A percentile compares a stretch with the other conserved stretches of the same genome.
Conservation (phyloP, 2,113 vertebrate genomes). For the Clarias gariepinus region DNA sequence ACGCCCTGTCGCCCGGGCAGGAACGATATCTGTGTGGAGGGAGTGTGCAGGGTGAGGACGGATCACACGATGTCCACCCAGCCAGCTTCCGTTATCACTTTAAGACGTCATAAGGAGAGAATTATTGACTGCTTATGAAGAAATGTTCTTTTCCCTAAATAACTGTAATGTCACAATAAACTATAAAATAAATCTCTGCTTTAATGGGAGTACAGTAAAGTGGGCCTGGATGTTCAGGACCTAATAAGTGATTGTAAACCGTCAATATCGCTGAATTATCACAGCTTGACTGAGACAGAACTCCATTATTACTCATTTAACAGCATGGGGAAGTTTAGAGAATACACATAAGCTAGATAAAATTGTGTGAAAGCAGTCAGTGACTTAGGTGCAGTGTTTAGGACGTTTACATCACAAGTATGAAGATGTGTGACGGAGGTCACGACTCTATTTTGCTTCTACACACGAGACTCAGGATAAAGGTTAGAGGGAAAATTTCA, state of each 20-base stretch:
- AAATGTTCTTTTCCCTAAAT: not conserved
- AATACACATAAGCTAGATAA: not conserved
- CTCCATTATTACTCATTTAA: not conserved
- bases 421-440: no score
- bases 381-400: no score
- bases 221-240: not conserved
- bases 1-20: constrained; percentile 89
- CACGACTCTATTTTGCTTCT: no score
- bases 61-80: not conserved
- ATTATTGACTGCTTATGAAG: not conserved
- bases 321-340: not conserved
- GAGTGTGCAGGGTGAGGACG: constrained; percentile 82
- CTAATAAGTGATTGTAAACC: not conserved
- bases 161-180: not conserved
- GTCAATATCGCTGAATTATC: not conserved
- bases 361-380: not conserved
- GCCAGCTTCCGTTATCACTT: not conserved
- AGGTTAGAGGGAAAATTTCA: no score
- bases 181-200: not conserved
- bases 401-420: no score
- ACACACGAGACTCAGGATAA: no score
- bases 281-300: not conserved
- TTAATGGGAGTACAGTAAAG: not conserved
- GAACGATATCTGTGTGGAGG: constrained; percentile 84
- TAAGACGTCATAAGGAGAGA: not conserved